phyloP scores from a whole-genome alignment of 2,797 vertebrate species.

The Sandelia bainsii region DNA sequence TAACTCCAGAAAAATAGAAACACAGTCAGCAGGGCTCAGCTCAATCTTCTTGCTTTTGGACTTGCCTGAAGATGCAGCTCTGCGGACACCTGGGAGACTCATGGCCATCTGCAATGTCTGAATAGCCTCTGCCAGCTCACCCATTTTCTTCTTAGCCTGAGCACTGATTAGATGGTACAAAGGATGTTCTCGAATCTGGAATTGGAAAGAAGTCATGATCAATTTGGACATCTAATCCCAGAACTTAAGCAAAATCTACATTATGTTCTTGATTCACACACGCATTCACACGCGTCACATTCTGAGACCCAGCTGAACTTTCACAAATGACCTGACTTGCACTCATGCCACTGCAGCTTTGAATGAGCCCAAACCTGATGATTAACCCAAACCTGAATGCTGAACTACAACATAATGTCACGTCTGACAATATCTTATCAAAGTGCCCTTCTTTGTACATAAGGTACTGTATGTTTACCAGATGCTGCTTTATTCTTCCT shows the following conservation, averaged over 20 bases:
- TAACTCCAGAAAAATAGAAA: slow-evolving; percentile 93
- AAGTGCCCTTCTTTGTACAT: background rate
- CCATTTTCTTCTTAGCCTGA: slow-evolving; percentile 92
- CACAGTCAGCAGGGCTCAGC: slow-evolving; percentile 88
- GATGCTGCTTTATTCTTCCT: background rate
- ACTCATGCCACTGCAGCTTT: background rate
- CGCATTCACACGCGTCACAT: background rate
- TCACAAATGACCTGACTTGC: background rate
- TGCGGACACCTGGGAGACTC: slow-evolving; percentile 92
- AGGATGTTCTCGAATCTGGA: slow-evolving; percentile 92
- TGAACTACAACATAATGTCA: background rate
- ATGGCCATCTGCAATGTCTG: slow-evolving; percentile 96
- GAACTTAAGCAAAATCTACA: background rate
- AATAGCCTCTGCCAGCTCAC: slow-evolving; percentile 92
- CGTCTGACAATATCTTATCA: background rate
- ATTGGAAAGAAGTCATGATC: slow-evolving; percentile 21
- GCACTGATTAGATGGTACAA: slow-evolving; percentile 97
- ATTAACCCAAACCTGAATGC: background rate
- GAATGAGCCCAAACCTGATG: background rate
- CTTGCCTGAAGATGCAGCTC: slow-evolving; percentile 83
- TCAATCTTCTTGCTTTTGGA: slow-evolving; percentile 86
- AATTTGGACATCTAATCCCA: background rate
- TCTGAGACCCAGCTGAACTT: background rate
- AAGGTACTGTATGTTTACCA: background rate
- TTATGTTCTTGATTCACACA: background rate